These are phyloP conservation scores for Miichthys miiuy DNA, from an alignment of 2,797 vertebrate species.

Conservation along the genomic window DNA sequence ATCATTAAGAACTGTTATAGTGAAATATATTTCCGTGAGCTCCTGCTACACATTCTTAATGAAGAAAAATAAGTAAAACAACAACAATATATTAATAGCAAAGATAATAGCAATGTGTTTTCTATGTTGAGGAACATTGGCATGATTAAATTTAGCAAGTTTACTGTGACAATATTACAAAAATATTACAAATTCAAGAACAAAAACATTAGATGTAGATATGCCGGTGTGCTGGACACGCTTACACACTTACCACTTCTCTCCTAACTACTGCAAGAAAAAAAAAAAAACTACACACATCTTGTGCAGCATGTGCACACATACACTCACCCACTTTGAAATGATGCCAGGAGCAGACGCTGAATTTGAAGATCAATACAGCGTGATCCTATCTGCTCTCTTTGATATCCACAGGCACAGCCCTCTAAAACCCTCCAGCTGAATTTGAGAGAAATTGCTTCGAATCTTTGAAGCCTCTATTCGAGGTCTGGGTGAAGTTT, in stretches of 20 bases:
- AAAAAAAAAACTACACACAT: conserved; percentile 9
- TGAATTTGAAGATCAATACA: conserved; percentile 69
- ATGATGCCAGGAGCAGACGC: conserved; percentile 42
- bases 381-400: conserved; percentile 56
- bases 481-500: conserved; percentile 49
- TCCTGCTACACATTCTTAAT: too few species aligned
- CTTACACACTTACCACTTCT: not conserved
- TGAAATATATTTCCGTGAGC: too few species aligned
- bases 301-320: conserved; percentile 18
- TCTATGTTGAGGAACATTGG: not conserved
- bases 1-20: too few species aligned
- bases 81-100: too few species aligned
- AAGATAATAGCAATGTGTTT: not conserved
- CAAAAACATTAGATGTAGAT: not conserved
- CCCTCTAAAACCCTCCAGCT: conserved; percentile 49
- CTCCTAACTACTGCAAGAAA: conserved; percentile 26
- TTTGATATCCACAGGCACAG: conserved; percentile 60
- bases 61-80: too few species aligned
- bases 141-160: not conserved
- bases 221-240: not conserved
- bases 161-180: not conserved
- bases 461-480: conserved; percentile 50
- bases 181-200: not conserved
- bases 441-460: conserved; percentile 56
- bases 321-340: conserved; percentile 49